Evolutionary conservation across 1,140 invertebrate genomes (phyloP).

Genomic region (Episyrphus balteatus): DNA sequence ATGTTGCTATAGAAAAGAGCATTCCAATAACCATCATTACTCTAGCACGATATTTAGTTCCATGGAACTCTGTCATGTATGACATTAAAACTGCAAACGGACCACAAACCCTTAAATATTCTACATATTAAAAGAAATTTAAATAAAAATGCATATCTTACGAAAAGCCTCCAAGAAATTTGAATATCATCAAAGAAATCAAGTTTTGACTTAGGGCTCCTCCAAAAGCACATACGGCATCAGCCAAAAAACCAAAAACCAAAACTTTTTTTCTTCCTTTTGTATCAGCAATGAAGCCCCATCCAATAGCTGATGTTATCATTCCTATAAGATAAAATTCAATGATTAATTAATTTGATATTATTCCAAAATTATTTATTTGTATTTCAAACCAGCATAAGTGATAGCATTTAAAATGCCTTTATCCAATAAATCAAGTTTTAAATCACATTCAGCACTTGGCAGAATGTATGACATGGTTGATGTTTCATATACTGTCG

Average conservation of each 20-base stretch:
- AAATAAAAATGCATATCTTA: conserved; percentile 40
- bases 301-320: conserved; percentile 65
- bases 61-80: conserved; percentile 58
- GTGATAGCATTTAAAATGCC: conserved; percentile 53
- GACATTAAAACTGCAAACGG: conserved; percentile 59
- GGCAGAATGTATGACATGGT: conserved; percentile 56
- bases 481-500: conserved; percentile 50
- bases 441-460: conserved; percentile 56
- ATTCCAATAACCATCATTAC: conserved; percentile 50
- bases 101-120: conserved; percentile 55
- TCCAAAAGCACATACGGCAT: conserved; percentile 53
- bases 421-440: conserved; percentile 51
- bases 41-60: conserved; percentile 46
- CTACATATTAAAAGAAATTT: background rate
- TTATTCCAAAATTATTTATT: too few relatives aligned
- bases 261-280: conserved; percentile 58
- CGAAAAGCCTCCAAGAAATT: conserved; percentile 67
- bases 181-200: conserved; percentile 53
- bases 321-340: conserved; percentile 53
- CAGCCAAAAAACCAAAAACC: conserved; percentile 55
- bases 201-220: conserved; percentile 59
- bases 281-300: conserved; percentile 71
- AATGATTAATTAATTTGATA: too few relatives aligned
- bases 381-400: conserved; percentile 46
- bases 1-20: conserved; percentile 47